Evolutionary conservation across 2,797 vertebrate genomes (phyloP), one percentile per base, ranked within the genome.

Genomic region (Echeneis naucrates): DNA sequence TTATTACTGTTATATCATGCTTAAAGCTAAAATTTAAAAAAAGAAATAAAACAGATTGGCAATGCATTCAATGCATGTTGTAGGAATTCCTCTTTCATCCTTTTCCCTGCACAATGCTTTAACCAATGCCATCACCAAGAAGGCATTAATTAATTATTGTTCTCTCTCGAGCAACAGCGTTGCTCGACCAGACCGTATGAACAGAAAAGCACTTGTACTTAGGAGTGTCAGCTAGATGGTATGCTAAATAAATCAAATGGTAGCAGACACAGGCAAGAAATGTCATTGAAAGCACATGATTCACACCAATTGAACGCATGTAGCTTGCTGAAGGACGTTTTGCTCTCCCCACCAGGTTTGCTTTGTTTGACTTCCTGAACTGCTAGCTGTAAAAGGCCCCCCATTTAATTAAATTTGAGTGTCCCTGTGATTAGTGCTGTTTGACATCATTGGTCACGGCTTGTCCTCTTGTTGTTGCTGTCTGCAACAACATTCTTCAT

Each of bases 291-390:
- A 51, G 51, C 27, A 53, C n/a, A 56, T 24, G 73, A 10, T 21
- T 35, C 24, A 55, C 5, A 60, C 40, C n/a, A 55, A 56, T 51
- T 47, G 26, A 68, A 68, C 13, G 26, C 12, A 38, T n/a, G 32
- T 47, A 19, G 48, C 47, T 52, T 17, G 8, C n/a, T 69, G 37
- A 75, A 65, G 59, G 23, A 53, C 50, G 52, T 64, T 68, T 64
- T 62, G 40, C 14, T 57, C 37, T 33, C 53, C 42, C 48, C 50
- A 45, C 35, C 1, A 17, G 61, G 45, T 67, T n/a, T 33, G 50
- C 76, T 85, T 80, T 88, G 77, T 90, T 88, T 90, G 84, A 75
- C 73, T 53, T 68, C 37, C 63, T 50, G 82, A 83, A 89, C 91
- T 77, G 82, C 38, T 47, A 72, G 56, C 71, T 59, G 78, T 30